Conservation (phyloP, 2,113 vertebrate species). For the Apteryx owenii region DNA sequence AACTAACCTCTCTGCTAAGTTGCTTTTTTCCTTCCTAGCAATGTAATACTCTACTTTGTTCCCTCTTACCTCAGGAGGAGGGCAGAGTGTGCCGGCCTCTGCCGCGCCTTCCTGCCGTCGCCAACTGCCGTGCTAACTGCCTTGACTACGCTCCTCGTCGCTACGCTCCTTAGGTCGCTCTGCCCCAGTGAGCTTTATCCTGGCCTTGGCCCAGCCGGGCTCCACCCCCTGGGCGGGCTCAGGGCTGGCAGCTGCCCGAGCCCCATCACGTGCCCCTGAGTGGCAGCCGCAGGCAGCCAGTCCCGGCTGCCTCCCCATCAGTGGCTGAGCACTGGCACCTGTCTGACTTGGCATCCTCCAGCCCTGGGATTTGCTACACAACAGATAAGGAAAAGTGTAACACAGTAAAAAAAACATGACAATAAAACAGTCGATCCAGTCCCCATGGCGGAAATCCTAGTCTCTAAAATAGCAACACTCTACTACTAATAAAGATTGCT, state of each 20-base stretch:
- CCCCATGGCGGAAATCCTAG: neutral
- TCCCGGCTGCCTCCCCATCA: neutral
- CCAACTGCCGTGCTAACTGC: neutral
- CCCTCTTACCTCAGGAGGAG: neutral
- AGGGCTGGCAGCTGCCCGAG: neutral
- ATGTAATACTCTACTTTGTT: neutral
- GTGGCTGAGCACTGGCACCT: neutral
- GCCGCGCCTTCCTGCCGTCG: neutral
- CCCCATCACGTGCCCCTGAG: no score
- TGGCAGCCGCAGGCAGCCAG: neutral
- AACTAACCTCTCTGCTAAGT: neutral
- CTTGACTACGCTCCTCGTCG: no score
- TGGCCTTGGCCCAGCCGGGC: no score
- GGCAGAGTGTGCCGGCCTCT: neutral
- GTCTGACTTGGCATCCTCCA: neutral
- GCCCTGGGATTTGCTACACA: neutral
- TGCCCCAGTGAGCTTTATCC: neutral
- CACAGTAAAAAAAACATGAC: neutral
- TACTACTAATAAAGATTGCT: neutral
- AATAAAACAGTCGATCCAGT: neutral
- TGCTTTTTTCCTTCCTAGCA: neutral
- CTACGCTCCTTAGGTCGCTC: accelerated
- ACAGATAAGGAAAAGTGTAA: neutral
- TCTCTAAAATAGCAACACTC: neutral
- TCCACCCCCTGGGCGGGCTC: neutral